Evolutionary conservation across 2,113 vertebrate genomes (phyloP), one percentile per base, ranked within the genome.

Genomic region (Porphyrio hochstetteri): DNA sequence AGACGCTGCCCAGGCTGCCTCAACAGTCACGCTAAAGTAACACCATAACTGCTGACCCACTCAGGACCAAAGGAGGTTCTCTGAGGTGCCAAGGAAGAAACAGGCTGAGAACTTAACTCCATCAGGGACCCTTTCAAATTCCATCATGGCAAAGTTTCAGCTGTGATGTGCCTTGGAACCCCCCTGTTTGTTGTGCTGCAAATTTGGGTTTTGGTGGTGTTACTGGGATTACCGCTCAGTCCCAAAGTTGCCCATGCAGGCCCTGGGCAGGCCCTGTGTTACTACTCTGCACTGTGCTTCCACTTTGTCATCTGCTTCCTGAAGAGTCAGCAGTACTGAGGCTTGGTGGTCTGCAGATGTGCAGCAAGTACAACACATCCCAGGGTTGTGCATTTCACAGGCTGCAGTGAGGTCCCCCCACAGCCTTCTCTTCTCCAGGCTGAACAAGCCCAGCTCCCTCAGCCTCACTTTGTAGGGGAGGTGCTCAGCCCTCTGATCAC

Each of bases 181-280:
- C 20, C 76, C 20, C 50, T 27, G 8, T 38, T 68, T 44, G 2
- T 61, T 67, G n/a, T 48, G 20, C 21, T 55, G 12, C 12, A 7
- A 15, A n/a, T 44, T 29, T 24, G 33, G 44, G 61, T 93, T 79
- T 19, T 1, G 2, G 28, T 44, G 24, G 6, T 0, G 0, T 46
- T 74, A 16, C 23, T 5, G 10, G 36, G 16, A 35, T 80, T 50
- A 56, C 33, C 38, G 11, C 48, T 33, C 27, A 69, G 24, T 44
- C 19, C 31, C 28, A 40, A 40, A 50, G 4, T 69, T 63, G 20
- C 35, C 33, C 71, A 9, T 0, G 0, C 29, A 25, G 38, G 25
- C 16, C 17, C 31, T 67, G 33, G 20, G 25, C 8, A 61, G 67
- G 29, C 15, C 28, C 38, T 52, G 12, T 23, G 7, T 24, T 28